These are phyloP conservation scores for Malurus alboscapulatus DNA, from an alignment of 2,113 vertebrate genomes.

Conservation along the genomic window DNA sequence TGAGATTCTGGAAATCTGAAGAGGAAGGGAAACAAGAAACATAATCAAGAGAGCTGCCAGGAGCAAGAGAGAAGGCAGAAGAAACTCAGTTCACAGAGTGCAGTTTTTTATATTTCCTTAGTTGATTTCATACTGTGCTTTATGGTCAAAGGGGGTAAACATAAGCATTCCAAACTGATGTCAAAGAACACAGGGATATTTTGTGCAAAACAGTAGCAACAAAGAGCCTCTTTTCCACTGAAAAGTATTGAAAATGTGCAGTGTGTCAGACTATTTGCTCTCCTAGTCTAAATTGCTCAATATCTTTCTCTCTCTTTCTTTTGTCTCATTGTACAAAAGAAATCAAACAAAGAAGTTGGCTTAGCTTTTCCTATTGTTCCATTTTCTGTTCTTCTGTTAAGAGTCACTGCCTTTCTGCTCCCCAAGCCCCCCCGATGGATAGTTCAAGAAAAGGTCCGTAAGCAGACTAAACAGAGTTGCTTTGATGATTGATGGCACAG, in stretches of 20 bases:
- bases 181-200: background rate
- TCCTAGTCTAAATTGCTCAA: background rate
- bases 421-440: background rate
- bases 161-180: background rate
- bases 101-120: background rate
- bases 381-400: conserved; percentile 5
- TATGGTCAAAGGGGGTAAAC: background rate
- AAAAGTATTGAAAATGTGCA: background rate
- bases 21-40: background rate
- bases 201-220: background rate
- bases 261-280: background rate
- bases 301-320: background rate
- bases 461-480: background rate
- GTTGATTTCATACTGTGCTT: background rate
- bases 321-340: conserved; percentile 19
- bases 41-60: background rate
- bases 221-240: background rate
- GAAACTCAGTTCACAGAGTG: background rate
- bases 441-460: conserved; percentile 6
- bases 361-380: background rate
- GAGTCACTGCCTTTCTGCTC: background rate
- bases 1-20: background rate
- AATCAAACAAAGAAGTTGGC: background rate
- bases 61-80: background rate
- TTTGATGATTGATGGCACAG: background rate